phyloP scores from a whole-genome alignment of 1,140 invertebrate genomes.

The Himalopsyche phryganea region DNA sequence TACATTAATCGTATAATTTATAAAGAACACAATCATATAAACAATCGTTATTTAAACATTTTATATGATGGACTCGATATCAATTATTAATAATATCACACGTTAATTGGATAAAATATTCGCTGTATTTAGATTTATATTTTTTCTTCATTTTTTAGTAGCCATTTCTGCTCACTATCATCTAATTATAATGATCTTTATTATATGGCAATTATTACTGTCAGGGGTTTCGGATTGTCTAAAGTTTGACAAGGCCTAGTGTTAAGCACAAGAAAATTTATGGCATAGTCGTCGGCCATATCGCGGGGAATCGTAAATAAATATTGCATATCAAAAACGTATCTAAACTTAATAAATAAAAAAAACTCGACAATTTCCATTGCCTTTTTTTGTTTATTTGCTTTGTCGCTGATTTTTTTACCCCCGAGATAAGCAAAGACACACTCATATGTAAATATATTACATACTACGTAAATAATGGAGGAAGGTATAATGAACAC shows the following conservation, averaged over 20 bases:
- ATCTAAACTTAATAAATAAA: conserved; percentile 34
- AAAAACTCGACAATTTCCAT: conserved; percentile 24
- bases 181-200: too few relatives aligned
- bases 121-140: too few relatives aligned
- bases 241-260: conserved; percentile 2
- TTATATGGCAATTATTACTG: too few relatives aligned
- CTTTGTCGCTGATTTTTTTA: conserved; percentile 21
- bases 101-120: too few relatives aligned
- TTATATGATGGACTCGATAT: too few relatives aligned
- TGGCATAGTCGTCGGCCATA: conserved; percentile 19
- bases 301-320: conserved; percentile 32
- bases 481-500: neutral
- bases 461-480: neutral
- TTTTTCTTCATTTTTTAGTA: too few relatives aligned
- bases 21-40: too few relatives aligned
- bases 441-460: neutral
- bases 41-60: too few relatives aligned
- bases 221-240: too few relatives aligned
- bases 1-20: too few relatives aligned
- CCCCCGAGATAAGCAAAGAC: conserved; percentile 2
- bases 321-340: conserved; percentile 33
- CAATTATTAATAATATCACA: too few relatives aligned
- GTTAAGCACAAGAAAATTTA: conserved; percentile 24
- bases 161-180: too few relatives aligned
- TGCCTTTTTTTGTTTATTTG: conserved; percentile 21